phyloP scores from a whole-genome alignment of 2,888 invertebrate genomes.

The Sphaeridia pumilis region DNA sequence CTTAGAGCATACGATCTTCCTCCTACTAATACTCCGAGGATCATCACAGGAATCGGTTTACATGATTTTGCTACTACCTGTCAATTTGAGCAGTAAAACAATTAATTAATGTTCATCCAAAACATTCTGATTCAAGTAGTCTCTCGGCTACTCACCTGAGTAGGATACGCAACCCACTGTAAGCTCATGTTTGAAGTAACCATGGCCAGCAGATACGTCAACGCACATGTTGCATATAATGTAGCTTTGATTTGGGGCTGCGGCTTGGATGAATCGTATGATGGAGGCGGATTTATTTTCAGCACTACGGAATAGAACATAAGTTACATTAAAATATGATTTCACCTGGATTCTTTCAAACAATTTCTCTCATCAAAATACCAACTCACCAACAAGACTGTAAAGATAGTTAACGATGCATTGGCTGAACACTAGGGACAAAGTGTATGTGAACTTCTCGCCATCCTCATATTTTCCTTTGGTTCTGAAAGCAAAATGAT shows the following conservation, averaged over 20 bases:
- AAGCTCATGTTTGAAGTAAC: conserved; percentile 90
- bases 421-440: conserved; percentile 77
- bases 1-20: conserved; percentile 69
- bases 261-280: conserved; percentile 17
- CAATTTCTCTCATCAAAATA: background rate
- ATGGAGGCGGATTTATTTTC: conserved; percentile 16
- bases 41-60: conserved; percentile 96
- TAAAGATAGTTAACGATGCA: conserved; percentile 80
- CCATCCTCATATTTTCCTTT: conserved; percentile 31
- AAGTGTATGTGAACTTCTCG: conserved; percentile 59
- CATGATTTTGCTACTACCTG: conserved; percentile 91
- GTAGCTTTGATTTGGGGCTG: conserved; percentile 58
- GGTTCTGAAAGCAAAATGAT: conserved; percentile 25
- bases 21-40: conserved; percentile 85
- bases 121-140: background rate
- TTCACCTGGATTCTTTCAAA: background rate
- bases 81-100: too few species aligned
- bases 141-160: too few species aligned
- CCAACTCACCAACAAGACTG: conserved; percentile 47
- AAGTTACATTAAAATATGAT: too few species aligned
- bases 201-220: conserved; percentile 92
- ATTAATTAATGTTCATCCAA: background rate
- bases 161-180: conserved; percentile 93
- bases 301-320: too few species aligned
- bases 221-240: conserved; percentile 61